These are phyloP conservation scores for Minunthozetes semirufus DNA, from an alignment of 2,888 invertebrate genomes.

Conservation along the genomic window DNA sequence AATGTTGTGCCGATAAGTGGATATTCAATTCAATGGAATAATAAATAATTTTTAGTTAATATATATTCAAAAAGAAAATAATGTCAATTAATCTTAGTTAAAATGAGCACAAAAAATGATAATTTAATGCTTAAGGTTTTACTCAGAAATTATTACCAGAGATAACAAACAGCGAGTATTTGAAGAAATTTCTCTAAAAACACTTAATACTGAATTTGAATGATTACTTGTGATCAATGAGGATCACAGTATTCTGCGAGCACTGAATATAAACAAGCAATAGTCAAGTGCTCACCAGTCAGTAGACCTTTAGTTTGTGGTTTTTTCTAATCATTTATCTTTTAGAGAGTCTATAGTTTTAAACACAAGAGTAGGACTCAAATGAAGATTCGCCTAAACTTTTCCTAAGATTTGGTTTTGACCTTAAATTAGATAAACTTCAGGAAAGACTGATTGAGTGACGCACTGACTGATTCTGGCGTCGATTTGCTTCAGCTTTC, in stretches of 20 bases:
- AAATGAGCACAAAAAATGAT: too few relatives aligned
- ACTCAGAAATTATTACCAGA: too few relatives aligned
- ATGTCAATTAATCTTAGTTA: too few relatives aligned
- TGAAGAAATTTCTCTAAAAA: not conserved
- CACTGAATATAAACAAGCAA: not conserved
- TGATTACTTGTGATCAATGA: not conserved
- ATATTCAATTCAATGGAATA: too few relatives aligned
- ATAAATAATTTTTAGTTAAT: too few relatives aligned
- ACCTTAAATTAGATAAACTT: conserved; percentile 6
- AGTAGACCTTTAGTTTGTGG: not conserved
- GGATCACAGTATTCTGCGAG: not conserved
- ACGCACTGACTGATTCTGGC: not conserved
- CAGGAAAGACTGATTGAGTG: not conserved
- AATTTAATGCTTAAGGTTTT: too few relatives aligned
- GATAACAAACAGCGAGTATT: too few relatives aligned
- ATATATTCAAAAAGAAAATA: too few relatives aligned
- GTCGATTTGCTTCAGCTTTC: not conserved
- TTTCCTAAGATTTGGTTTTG: not conserved
- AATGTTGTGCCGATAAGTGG: too few relatives aligned
- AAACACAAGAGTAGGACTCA: not conserved
- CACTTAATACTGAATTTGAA: not conserved
- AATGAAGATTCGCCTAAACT: not conserved
- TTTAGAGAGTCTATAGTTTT: not conserved
- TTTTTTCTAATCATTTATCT: not conserved
- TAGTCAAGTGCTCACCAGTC: not conserved